Conservation (phyloP, 2,797 vertebrate species). For the Aulostomus chinensis region DNA sequence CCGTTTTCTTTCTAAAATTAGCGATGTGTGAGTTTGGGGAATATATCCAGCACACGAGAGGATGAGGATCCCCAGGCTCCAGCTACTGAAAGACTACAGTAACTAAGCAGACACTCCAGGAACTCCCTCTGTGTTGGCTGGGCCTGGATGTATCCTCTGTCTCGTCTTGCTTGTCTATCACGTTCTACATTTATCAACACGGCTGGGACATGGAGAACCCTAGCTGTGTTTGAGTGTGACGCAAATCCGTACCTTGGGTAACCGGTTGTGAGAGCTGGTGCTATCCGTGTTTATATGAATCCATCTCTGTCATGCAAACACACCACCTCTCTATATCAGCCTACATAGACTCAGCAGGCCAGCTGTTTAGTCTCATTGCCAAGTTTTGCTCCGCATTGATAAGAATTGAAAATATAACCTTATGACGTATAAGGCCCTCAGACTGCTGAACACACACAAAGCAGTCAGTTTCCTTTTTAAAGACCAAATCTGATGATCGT, state of each 20-base stretch:
- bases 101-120: too few species aligned
- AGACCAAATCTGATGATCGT: not conserved
- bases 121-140: too few species aligned
- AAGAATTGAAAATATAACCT: constrained; percentile 46
- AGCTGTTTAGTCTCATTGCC: constrained; percentile 72
- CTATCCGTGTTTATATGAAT: constrained; percentile 71
- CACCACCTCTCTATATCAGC: constrained; percentile 45
- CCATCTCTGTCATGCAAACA: constrained; percentile 49
- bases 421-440: too few species aligned
- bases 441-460: not conserved
- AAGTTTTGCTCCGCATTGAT: constrained; percentile 51
- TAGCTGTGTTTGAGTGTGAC: constrained; percentile 60
- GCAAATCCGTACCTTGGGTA: constrained; percentile 75
- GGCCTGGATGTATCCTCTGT: constrained; percentile 2
- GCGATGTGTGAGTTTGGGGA: too few species aligned
- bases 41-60: too few species aligned
- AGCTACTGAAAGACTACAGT: too few species aligned
- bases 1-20: too few species aligned
- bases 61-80: too few species aligned
- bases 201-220: constrained; percentile 65
- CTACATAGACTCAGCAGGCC: constrained; percentile 75
- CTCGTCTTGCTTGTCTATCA: constrained; percentile 25
- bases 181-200: constrained; percentile 50
- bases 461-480: not conserved
- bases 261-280: constrained; percentile 41